A percentile compares a stretch with the other conserved stretches of the same genome.
Conservation (phyloP, 2,797 vertebrate species). For the Notoglanidium macrostoma region DNA sequence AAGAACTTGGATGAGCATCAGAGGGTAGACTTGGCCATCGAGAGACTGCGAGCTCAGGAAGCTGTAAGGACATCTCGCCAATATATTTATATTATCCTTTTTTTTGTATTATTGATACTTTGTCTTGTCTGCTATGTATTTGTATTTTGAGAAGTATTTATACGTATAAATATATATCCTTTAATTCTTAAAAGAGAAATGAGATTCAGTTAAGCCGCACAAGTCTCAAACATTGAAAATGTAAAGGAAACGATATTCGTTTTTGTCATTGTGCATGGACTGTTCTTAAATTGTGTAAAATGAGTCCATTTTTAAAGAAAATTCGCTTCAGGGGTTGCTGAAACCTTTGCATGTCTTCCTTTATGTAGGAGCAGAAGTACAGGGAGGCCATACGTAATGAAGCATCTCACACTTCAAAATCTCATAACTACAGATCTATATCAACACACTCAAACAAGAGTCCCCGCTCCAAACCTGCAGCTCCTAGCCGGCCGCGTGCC, state of each 20-base stretch:
- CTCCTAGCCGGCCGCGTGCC: slow-evolving; percentile 63
- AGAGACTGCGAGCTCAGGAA: slow-evolving; percentile 74
- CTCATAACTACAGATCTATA: slow-evolving; percentile 73
- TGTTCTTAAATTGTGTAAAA: not conserved
- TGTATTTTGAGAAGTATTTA: not conserved
- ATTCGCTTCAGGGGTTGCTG: not conserved
- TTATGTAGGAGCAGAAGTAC: slow-evolving; percentile 80
- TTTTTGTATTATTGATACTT: not conserved
- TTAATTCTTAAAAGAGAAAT: not conserved
- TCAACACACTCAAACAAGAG: slow-evolving; percentile 58
- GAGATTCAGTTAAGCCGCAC: not conserved
- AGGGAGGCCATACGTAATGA: slow-evolving; percentile 79
- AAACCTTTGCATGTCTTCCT: not conserved
- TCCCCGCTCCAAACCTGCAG: slow-evolving; percentile 62
- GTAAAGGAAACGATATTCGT: too few species aligned
- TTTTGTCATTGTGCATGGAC: not conserved
- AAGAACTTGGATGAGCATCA: slow-evolving; percentile 77
- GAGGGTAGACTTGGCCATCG: slow-evolving; percentile 68
- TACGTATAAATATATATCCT: not conserved
- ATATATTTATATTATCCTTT: not conserved
- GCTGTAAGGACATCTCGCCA: slow-evolving; percentile 66
- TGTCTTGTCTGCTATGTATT: not conserved
- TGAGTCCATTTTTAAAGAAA: not conserved
- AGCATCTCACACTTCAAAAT: slow-evolving; percentile 67
- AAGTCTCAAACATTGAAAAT: not conserved